Percentiles rank a stretch among this genome's conserved stretches.
Evolutionary conservation across 1,140 invertebrate species (phyloP).

Genomic region (Drosophila lacertosa): DNA sequence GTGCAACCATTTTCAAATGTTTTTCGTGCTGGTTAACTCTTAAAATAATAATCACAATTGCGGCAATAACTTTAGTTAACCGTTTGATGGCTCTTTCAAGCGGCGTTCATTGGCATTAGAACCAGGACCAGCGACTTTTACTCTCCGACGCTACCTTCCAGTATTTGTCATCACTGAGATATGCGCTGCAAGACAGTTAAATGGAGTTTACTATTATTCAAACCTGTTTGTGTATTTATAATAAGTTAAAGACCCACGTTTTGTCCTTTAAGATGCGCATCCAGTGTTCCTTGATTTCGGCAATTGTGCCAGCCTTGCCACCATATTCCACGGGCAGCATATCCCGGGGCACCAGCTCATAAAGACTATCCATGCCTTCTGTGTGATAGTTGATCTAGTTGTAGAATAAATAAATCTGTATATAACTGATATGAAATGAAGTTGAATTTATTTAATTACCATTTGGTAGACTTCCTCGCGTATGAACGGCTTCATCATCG

Average conservation of each 20-base stretch:
- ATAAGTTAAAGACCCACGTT: constrained; percentile 32
- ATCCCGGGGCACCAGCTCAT: constrained; percentile 86
- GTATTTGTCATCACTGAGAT: constrained; percentile 68
- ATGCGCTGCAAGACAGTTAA: constrained; percentile 40
- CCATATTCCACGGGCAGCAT: constrained; percentile 88
- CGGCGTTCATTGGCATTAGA: constrained; percentile 19
- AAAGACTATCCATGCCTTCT: constrained; percentile 86
- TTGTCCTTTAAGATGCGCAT: constrained; percentile 75
- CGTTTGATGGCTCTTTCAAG: too few species aligned
- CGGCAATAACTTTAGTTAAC: constrained; percentile 11
- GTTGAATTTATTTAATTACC: constrained; percentile 84
- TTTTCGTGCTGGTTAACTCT: background rate
- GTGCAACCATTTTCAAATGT: constrained; percentile 4
- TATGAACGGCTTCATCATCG: constrained; percentile 87
- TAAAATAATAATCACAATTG: constrained; percentile 36
- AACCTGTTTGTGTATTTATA: too few species aligned
- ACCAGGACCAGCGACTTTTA: constrained; percentile 72
- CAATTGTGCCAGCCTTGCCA: constrained; percentile 86
- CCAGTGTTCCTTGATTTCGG: constrained; percentile 86
- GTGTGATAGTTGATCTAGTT: constrained; percentile 86
- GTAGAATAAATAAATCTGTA: background rate
- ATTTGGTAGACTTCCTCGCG: constrained; percentile 86
- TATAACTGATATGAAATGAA: background rate
- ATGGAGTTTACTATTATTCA: background rate
- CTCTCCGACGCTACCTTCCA: constrained; percentile 53